These are phyloP conservation scores for Bambusicola thoracicus DNA, from an alignment of 2,113 vertebrate species.

Conservation along the genomic window DNA sequence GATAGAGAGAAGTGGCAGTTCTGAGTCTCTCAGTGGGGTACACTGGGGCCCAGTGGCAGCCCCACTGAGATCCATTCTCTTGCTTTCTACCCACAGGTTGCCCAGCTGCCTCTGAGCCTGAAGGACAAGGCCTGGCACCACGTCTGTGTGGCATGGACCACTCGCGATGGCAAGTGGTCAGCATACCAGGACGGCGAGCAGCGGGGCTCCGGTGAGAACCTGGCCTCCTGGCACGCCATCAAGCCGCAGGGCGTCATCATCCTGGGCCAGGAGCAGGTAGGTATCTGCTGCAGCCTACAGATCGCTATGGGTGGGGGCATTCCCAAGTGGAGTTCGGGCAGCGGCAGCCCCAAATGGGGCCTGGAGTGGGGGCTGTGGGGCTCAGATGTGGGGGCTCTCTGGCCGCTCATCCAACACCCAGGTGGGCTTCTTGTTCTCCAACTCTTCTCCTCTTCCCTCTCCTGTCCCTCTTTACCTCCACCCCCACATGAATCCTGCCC, in stretches of 20 bases:
- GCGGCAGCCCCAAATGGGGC: rapidly evolving
- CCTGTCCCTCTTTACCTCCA: background rate
- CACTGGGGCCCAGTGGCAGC: rapidly evolving
- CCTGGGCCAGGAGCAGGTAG: conserved; percentile 98
- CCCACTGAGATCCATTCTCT: rapidly evolving
- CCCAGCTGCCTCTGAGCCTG: conserved; percentile 89
- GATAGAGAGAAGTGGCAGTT: background rate
- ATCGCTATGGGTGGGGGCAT: rapidly evolving
- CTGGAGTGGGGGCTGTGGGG: rapidly evolving
- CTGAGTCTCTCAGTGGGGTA: background rate
- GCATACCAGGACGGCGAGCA: conserved; percentile 87
- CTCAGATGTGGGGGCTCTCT: background rate
- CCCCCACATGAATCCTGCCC: background rate
- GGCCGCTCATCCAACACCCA: background rate
- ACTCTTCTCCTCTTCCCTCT: background rate
- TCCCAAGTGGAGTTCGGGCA: rapidly evolving
- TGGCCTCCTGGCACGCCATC: conserved; percentile 96
- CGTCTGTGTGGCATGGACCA: conserved; percentile 93
- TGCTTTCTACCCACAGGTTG: conserved; percentile 77
- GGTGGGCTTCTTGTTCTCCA: rapidly evolving
- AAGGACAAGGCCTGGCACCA: conserved; percentile 92
- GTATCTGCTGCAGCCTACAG: conserved; percentile 60
- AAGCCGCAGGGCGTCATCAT: conserved; percentile 92
- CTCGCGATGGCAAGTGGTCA: conserved; percentile 92
- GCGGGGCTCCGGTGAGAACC: conserved; percentile 87